Evolutionary conservation across 2,888 invertebrate genomes (phyloP).

Genomic region (Agrenia bidenticulata): DNA sequence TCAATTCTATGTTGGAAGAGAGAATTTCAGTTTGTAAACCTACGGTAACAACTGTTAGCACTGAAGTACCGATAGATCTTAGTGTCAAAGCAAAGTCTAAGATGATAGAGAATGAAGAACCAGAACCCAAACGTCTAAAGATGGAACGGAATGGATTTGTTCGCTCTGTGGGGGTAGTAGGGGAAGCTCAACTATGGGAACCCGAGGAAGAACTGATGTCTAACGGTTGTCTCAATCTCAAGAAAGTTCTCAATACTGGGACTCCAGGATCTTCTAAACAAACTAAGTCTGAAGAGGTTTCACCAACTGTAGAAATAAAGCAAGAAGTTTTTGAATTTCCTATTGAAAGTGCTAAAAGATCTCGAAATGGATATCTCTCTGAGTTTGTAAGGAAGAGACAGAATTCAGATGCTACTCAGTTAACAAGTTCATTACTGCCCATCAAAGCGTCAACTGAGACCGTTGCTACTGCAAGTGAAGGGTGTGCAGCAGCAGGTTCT

Average conservation of each 20-base stretch:
- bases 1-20: slow-evolving; percentile 23
- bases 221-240: slow-evolving; percentile 46
- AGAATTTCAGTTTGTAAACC: too few relatives aligned
- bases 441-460: neutral
- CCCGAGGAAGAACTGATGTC: slow-evolving; percentile 43
- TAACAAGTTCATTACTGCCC: neutral
- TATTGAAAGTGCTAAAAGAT: neutral
- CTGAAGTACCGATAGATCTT: slow-evolving; percentile 48
- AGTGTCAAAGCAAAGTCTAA: slow-evolving; percentile 35
- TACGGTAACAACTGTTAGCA: neutral
- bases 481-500: neutral
- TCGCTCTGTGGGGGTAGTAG: slow-evolving; percentile 42
- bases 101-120: neutral
- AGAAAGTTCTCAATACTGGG: slow-evolving; percentile 42
- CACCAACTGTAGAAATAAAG: slow-evolving; percentile 28
- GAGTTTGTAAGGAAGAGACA: neutral
- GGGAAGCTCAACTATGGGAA: slow-evolving; percentile 50
- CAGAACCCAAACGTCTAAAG: slow-evolving; percentile 35
- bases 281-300: neutral
- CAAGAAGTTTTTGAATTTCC: slow-evolving; percentile 31
- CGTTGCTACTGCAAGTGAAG: neutral
- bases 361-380: neutral
- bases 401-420: slow-evolving; percentile 29
- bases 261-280: neutral
- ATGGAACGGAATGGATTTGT: slow-evolving; percentile 43